phyloP scores from a whole-genome alignment of 2,888 invertebrate genomes.

The Noctua pronuba region DNA sequence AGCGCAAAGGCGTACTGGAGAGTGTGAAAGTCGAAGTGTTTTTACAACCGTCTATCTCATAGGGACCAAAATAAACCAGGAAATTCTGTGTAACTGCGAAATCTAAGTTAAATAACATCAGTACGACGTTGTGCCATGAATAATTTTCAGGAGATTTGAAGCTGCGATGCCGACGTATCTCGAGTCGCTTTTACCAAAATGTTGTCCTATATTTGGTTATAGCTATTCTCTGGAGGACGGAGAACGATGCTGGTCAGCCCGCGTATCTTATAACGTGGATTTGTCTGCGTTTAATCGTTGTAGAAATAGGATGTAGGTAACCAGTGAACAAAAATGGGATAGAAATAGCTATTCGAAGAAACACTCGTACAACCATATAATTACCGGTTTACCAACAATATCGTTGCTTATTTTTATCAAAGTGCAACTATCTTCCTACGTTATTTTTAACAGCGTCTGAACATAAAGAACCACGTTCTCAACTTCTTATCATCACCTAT shows the following conservation, averaged over 20 bases:
- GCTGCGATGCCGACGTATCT: slow-evolving; percentile 62
- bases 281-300: slow-evolving; percentile 44
- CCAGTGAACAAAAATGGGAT: not conserved
- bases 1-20: slow-evolving; percentile 28
- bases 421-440: not conserved
- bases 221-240: slow-evolving; percentile 56
- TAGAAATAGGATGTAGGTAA: not conserved
- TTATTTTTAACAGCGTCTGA: not conserved
- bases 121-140: slow-evolving; percentile 60
- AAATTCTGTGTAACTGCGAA: slow-evolving; percentile 56
- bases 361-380: not conserved
- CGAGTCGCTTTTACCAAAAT: slow-evolving; percentile 62
- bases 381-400: not conserved
- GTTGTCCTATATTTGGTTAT: slow-evolving; percentile 53
- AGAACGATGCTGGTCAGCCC: slow-evolving; percentile 50
- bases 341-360: not conserved
- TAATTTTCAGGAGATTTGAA: slow-evolving; percentile 64
- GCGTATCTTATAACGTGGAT: slow-evolving; percentile 41
- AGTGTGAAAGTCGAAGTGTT: slow-evolving; percentile 43
- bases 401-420: not conserved
- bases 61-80: slow-evolving; percentile 55
- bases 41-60: slow-evolving; percentile 50
- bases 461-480: not conserved
- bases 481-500: not conserved
- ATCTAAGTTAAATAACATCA: slow-evolving; percentile 65